phyloP scores from a whole-genome alignment of 2,113 vertebrate genomes.

The Abramis brama region DNA sequence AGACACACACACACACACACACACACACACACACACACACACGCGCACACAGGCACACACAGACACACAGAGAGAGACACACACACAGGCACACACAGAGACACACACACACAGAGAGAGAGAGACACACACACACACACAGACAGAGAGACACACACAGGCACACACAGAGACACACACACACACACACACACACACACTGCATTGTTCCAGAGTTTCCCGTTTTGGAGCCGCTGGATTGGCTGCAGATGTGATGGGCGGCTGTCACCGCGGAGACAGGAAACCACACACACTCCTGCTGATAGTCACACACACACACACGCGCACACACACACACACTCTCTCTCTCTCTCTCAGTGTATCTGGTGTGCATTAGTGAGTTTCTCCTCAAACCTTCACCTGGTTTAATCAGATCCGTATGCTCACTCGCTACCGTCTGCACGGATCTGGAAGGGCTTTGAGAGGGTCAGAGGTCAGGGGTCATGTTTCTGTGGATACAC shows the following conservation, averaged over 20 bases:
- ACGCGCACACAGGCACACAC: slow-evolving; percentile 12
- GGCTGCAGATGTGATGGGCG: slow-evolving; percentile 46
- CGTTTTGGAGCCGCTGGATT: slow-evolving; percentile 42
- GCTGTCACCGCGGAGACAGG: slow-evolving; percentile 46
- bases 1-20: not conserved
- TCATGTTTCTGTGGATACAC: slow-evolving; percentile 17
- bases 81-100: not conserved
- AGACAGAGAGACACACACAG: slow-evolving; percentile 20
- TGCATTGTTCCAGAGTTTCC: slow-evolving; percentile 47
- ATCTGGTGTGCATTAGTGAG: slow-evolving; percentile 33
- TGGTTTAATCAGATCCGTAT: slow-evolving; percentile 37
- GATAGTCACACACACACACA: slow-evolving; percentile 23
- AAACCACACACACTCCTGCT: slow-evolving; percentile 47
- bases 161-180: not conserved
- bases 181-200: slow-evolving; percentile 15
- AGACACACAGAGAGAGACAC: not conserved
- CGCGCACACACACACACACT: not conserved
- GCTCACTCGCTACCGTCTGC: slow-evolving; percentile 12
- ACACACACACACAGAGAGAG: slow-evolving; percentile 10
- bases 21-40: slow-evolving; percentile 1
- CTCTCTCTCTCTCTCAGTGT: not conserved
- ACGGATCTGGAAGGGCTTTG: not conserved
- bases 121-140: not conserved
- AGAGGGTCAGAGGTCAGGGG: slow-evolving; percentile 18
- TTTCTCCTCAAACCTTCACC: slow-evolving; percentile 15